phyloP scores from a whole-genome alignment of 2,888 invertebrate species.

The Protula sp. region DNA sequence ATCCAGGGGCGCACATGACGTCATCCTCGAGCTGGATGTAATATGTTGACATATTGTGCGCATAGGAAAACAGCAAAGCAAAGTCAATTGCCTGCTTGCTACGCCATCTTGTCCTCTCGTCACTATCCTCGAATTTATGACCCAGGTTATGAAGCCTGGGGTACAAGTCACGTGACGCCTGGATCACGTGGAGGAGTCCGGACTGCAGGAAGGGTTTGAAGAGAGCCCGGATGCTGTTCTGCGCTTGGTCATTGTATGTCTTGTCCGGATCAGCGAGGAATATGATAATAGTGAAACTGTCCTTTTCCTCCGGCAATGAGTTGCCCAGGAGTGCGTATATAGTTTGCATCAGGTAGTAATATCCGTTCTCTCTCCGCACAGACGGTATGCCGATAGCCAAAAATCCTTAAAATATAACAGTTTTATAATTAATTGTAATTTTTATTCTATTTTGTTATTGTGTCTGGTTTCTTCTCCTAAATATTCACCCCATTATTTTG shows the following conservation, averaged over 20 bases:
- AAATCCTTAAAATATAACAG: background rate
- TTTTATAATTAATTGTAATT: no score
- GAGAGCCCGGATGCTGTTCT: background rate
- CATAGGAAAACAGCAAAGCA: background rate
- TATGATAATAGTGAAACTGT: background rate
- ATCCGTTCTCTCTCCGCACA: background rate
- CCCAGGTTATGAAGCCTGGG: background rate
- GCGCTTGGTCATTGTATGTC: background rate
- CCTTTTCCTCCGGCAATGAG: background rate
- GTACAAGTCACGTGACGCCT: background rate
- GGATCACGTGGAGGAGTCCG: background rate
- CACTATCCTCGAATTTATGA: background rate
- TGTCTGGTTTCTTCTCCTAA: no score
- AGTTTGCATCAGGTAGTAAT: background rate
- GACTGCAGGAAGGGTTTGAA: background rate
- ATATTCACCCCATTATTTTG: no score
- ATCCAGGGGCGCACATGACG: background rate
- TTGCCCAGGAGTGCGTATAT: background rate
- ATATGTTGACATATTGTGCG: background rate
- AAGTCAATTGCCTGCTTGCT: background rate
- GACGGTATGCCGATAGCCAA: background rate
- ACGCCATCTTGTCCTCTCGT: background rate
- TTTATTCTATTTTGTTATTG: no score
- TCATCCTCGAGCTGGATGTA: slow-evolving; percentile 2
- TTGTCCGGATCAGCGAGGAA: background rate